Base-by-base conservation (phyloP, 2,113 vertebrate species). In the Ailuropoda melanoleuca region DNA sequence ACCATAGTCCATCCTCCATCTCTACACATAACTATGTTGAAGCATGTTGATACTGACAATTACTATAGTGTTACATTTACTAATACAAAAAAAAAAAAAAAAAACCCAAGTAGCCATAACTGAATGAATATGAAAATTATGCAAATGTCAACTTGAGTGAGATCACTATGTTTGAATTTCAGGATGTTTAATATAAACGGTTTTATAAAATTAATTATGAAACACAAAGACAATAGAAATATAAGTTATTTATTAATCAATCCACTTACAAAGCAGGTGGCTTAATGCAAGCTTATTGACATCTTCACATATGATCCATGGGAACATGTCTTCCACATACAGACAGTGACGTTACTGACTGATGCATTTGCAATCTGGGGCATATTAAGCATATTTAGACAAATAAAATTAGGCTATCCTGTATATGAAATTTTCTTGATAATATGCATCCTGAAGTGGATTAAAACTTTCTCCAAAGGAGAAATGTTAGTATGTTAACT, bases 261-360 rank as follows among this genome's bases (percentile, higher is more conserved):
- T 99, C 97, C 98, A 99, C 98, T 99, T 98, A 99, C 98, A 98
- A 98, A 99, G 98, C 98, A 99, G 98, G 98, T 98, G 98, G 98
- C 98, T 98, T 98, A 99, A 99, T 98, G 98, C 98, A 99, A 99
- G 98, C 98, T 98, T 98, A 98, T 86, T 97, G 98, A 98, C 98
- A 98, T 97, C 98, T 98, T 98, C 97, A 98, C 97, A 91, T 97
- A 98, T 98, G 98, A 99, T 98, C 98, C 98, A 98, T 75, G 98
- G 97, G 98, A 98, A 98, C 98, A 98, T 89, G 97, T 97, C 98
- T 97, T 98, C 97, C 97, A 94, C 96, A 97, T 96, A 98, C 97
- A 83, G 98, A 98, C 98, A 99, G 98, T 64, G 98, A 95, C 68
- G 55, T 81, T 95, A 97, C 98, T 98, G 98, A 97, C 98, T 97